Evolutionary conservation across 2,113 vertebrate species (phyloP).

Genomic region (Acrocephalus arundinaceus): DNA sequence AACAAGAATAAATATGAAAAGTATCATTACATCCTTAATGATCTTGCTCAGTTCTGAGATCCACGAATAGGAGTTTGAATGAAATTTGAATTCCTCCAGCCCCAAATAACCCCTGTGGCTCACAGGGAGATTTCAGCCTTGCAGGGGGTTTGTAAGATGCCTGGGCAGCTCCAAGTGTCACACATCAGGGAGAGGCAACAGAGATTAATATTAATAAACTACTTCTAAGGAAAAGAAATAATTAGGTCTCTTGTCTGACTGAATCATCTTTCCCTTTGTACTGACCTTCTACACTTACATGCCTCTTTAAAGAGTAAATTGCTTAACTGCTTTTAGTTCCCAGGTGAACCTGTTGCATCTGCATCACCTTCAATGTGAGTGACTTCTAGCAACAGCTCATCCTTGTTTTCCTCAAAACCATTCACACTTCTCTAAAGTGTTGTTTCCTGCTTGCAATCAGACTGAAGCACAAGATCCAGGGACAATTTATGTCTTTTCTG

Average conservation of each 20-base stretch:
- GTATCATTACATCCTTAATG: background rate
- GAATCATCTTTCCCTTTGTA: background rate
- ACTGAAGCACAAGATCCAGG: background rate
- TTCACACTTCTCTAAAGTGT: background rate
- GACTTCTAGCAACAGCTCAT: background rate
- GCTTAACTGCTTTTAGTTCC: background rate
- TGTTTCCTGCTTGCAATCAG: background rate
- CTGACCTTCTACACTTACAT: background rate
- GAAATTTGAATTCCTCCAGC: background rate
- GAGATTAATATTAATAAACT: background rate
- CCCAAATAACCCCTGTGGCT: background rate
- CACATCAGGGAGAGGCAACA: background rate
- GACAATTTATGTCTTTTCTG: background rate
- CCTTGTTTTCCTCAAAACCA: background rate
- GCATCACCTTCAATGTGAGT: background rate
- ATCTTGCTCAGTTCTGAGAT: background rate
- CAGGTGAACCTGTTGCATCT: background rate
- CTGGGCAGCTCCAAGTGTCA: background rate
- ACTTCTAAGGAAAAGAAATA: background rate
- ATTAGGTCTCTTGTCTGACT: background rate
- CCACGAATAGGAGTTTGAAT: background rate
- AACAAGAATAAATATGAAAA: background rate
- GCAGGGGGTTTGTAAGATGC: background rate
- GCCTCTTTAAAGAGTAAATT: background rate
- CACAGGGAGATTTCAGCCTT: background rate